Evolutionary conservation across 2,888 invertebrate species (phyloP).

Genomic region (Alloplasta piceator): DNA sequence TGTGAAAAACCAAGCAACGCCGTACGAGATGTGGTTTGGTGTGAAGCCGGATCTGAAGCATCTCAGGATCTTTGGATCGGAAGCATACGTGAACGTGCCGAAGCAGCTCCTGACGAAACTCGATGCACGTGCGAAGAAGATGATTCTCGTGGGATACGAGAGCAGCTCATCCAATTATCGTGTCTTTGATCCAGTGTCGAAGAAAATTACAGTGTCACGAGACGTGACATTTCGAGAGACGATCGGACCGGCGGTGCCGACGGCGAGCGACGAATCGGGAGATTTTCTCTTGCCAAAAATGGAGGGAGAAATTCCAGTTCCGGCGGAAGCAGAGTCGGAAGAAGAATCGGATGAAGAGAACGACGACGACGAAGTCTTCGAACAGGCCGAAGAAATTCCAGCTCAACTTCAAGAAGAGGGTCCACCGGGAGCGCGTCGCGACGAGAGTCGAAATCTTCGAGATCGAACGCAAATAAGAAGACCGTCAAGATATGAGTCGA

Average conservation of each 20-base stretch:
- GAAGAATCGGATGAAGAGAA: conserved; percentile 10
- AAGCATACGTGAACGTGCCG: conserved; percentile 32
- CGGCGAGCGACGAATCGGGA: not conserved
- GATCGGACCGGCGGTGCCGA: conserved; percentile 17
- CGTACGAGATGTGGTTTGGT: conserved; percentile 56
- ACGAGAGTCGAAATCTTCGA: not conserved
- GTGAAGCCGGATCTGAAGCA: conserved; percentile 53
- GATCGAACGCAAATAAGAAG: not conserved
- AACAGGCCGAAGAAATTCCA: too few relatives aligned
- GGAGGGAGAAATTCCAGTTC: conserved; percentile 1
- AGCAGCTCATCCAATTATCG: conserved; percentile 41
- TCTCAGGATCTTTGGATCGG: conserved; percentile 29
- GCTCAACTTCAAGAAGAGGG: too few relatives aligned
- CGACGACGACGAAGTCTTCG: not conserved
- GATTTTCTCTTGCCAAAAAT: not conserved
- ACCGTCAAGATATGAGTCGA: too few relatives aligned
- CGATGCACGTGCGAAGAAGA: conserved; percentile 47
- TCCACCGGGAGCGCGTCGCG: not conserved
- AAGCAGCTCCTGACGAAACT: conserved; percentile 43
- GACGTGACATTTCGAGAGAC: conserved; percentile 54
- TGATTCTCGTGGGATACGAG: conserved; percentile 58
- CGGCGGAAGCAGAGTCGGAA: conserved; percentile 1
- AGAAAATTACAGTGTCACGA: conserved; percentile 44
- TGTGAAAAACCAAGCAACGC: conserved; percentile 3
- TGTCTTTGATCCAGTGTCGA: conserved; percentile 41